Base-by-base conservation (phyloP, 2,113 vertebrate species). In the Macheiramphus alcinus region DNA sequence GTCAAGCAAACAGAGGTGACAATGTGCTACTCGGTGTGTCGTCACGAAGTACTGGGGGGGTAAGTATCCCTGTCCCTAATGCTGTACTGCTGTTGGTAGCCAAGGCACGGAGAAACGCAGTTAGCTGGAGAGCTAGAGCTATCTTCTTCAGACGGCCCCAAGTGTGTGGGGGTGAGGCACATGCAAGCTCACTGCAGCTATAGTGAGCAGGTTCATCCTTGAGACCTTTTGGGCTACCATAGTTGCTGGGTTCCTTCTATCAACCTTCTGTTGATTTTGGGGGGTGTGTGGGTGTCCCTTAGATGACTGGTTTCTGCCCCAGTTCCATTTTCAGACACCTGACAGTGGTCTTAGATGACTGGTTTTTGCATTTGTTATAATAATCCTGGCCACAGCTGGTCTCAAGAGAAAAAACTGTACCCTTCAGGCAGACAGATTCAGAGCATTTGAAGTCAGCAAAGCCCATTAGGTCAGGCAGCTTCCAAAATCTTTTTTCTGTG, bases 21-120 rank as follows among this genome's bases (percentile, higher is more conserved):
- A 11, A 53, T 94, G 0, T 97, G 95, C 68, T 99, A 99, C 80
- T 93, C 95, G 0, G 98, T 99, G 78, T 98, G 98, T 68, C 98
- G 88, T 6, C 97, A 98, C 1, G 94, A 98, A 63, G 92, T 99
- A 14, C 95, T 99, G 75, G 99, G 99, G 45, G 99, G 99, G 99
- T 99, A 92, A 98, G 99, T 98, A 63, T 75, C 25, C 0, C 27
- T 20, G 22, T 73, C 11, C 29, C 23, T 38, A 23, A 1, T 3
- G 27, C 29, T 45, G 16, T 40, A 8, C 52, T 76, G 63, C 45
- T 59, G 16, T 14, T 68, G 76, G 62, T 71, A 47, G 58, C 68
- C n/a, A 7, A 50, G 50, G n/a, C 12, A 13, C 13, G n/a, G 52
- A 71, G 32, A 26, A 42, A 8, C 7, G 25, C 66, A 50, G 25